Conservation (phyloP, 2,888 invertebrate genomes). For the Bombyx huttoni region DNA sequence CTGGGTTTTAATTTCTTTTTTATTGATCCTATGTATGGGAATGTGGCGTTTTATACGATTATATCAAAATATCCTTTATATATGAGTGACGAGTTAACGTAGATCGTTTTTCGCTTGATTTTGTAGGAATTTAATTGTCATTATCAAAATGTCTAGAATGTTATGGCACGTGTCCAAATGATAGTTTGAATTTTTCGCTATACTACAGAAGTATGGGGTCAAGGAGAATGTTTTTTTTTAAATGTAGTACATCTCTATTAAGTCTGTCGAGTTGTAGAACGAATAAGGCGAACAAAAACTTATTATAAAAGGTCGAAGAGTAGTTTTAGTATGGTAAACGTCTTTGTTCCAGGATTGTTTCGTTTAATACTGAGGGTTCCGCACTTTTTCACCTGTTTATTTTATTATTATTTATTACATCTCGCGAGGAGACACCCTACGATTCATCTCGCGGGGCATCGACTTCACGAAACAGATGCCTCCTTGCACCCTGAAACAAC, state of each 20-base stretch:
- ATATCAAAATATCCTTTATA: too few relatives aligned
- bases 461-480: too few relatives aligned
- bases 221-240: background rate
- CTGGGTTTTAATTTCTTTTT: too few relatives aligned
- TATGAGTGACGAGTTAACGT: background rate
- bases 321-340: too few relatives aligned
- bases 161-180: background rate
- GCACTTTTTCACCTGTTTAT: too few relatives aligned
- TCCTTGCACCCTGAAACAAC: too few relatives aligned
- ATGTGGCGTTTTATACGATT: background rate
- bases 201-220: constrained; percentile 1
- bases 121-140: background rate
- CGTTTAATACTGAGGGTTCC: too few relatives aligned
- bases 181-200: background rate
- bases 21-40: constrained; percentile 14
- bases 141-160: background rate
- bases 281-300: background rate
- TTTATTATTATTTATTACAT: too few relatives aligned
- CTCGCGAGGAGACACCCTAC: too few relatives aligned
- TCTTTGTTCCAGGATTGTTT: too few relatives aligned
- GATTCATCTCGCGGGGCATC: too few relatives aligned
- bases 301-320: too few relatives aligned
- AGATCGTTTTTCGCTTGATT: background rate
- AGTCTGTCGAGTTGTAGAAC: background rate
- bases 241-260: background rate